These are phyloP conservation scores for Protosalanx chinensis DNA, from an alignment of 2,797 vertebrate species.

Conservation along the genomic window DNA sequence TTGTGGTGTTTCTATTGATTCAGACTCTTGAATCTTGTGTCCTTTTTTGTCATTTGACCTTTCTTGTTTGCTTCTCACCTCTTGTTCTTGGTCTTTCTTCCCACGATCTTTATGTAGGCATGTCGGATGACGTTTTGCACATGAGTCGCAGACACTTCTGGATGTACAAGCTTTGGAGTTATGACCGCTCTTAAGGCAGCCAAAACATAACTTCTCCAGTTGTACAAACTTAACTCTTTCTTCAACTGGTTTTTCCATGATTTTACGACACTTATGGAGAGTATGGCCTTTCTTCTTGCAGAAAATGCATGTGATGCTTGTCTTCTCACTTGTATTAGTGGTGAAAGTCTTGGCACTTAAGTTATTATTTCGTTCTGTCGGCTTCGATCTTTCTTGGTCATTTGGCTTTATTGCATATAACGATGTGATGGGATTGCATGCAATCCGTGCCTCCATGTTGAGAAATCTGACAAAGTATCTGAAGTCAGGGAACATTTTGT, in stretches of 20 bases:
- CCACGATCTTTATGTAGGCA: slow-evolving; percentile 28
- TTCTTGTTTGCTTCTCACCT: neutral
- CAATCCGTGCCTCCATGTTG: neutral
- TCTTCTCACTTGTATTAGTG: slow-evolving; percentile 10
- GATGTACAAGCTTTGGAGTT: slow-evolving; percentile 20
- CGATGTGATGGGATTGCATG: slow-evolving; percentile 24
- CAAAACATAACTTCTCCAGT: slow-evolving; percentile 30
- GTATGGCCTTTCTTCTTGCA: slow-evolving; percentile 27
- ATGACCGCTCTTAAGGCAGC: slow-evolving; percentile 33
- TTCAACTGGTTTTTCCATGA: slow-evolving; percentile 13
- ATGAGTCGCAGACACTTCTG: slow-evolving; percentile 31
- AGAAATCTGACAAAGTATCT: no score
- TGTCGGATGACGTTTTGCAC: slow-evolving; percentile 30
- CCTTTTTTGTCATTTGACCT: no score
- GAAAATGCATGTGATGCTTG: slow-evolving; percentile 1
- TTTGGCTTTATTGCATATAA: slow-evolving; percentile 11
- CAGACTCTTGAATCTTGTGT: neutral
- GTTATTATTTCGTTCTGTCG: neutral
- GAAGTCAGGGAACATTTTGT: slow-evolving; percentile 8
- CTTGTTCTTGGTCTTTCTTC: neutral
- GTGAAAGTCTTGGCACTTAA: slow-evolving; percentile 21
- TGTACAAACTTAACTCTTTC: slow-evolving; percentile 34
- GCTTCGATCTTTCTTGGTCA: neutral
- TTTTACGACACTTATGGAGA: slow-evolving; percentile 10
- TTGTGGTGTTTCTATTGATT: neutral